These are phyloP conservation scores for Lepidostoma basale DNA, from an alignment of 1,140 invertebrate species.

Conservation along the genomic window DNA sequence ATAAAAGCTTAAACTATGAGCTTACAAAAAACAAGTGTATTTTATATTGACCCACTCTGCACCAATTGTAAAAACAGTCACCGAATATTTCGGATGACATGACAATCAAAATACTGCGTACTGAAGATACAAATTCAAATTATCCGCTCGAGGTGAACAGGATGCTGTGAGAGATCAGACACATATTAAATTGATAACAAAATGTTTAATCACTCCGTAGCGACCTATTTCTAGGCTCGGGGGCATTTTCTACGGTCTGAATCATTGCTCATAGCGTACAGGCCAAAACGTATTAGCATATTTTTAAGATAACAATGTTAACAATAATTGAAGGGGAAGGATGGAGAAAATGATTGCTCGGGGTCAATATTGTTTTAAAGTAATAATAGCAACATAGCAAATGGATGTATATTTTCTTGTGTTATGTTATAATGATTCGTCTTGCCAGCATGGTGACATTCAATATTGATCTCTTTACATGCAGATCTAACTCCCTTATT, in stretches of 20 bases:
- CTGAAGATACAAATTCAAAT: too few relatives aligned
- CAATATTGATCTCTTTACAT: too few relatives aligned
- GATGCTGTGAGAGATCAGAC: neutral
- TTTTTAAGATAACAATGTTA: neutral
- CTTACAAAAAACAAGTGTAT: too few relatives aligned
- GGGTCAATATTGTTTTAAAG: too few relatives aligned
- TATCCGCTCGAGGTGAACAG: neutral
- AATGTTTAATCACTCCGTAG: neutral
- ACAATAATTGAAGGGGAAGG: neutral
- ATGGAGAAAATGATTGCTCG: too few relatives aligned
- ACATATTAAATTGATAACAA: neutral
- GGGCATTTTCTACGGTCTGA: neutral
- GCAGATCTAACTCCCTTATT: too few relatives aligned
- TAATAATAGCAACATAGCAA: too few relatives aligned
- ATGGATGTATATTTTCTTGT: too few relatives aligned
- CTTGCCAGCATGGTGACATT: too few relatives aligned
- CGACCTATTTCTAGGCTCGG: neutral
- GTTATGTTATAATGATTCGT: too few relatives aligned
- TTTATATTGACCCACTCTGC: too few relatives aligned
- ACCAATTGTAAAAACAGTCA: neutral
- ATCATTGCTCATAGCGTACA: neutral
- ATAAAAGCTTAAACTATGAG: too few relatives aligned
- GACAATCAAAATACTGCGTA: neutral
- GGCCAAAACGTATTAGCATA: slow-evolving; percentile 1
- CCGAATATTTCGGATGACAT: neutral